Base-by-base conservation (phyloP, 2,113 vertebrate genomes). In the Odobenus rosmarus region DNA sequence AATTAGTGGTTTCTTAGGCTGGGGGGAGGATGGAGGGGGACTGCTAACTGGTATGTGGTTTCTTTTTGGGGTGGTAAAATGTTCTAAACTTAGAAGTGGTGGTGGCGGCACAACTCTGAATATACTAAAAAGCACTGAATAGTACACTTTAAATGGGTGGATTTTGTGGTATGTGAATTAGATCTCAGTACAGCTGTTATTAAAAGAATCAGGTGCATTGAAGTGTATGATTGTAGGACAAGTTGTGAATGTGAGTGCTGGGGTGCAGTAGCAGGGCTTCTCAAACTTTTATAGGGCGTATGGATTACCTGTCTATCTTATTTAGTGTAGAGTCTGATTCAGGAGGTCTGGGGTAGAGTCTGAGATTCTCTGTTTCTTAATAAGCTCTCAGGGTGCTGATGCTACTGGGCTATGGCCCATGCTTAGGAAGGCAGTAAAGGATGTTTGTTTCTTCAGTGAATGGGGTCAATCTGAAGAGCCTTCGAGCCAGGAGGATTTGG, bases 401-500 rank as follows among this genome's bases (percentile, higher is more conserved):
- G 49, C 39, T 96, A 33, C 79, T 81, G 55, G 69, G 23, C 21
- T 88, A 1, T 93, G 83, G 10, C 83, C 33, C 24, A 53, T 13
- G 55, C 46, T 67, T 64, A 84, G 33, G 46, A 83, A 95, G 59
- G 4, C 57, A 42, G 7, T 89, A 49, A 61, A 83, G 19, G 55
- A 85, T 90, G 14, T 59, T 82, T 87, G 10, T 80, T 24, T 90
- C 8, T 72, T 79, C 46, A 88, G 7, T 80, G 33, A 80, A 31
- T 84, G 36, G 26, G 11, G 18, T 95, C 55, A 46, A 26, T 84
- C 55, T 95, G 69, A 90, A 87, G 80, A 71, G 18, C 46, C 49
- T 95, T 64, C 53, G 82, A 85, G 46, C 42, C 36, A 62, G 71
- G 88, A 91, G 55, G 51, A 55, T 93, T 94, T 84, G 85, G 33